These are phyloP conservation scores for Phymastichus coffea DNA, from an alignment of 1,140 invertebrate genomes.

Conservation along the genomic window DNA sequence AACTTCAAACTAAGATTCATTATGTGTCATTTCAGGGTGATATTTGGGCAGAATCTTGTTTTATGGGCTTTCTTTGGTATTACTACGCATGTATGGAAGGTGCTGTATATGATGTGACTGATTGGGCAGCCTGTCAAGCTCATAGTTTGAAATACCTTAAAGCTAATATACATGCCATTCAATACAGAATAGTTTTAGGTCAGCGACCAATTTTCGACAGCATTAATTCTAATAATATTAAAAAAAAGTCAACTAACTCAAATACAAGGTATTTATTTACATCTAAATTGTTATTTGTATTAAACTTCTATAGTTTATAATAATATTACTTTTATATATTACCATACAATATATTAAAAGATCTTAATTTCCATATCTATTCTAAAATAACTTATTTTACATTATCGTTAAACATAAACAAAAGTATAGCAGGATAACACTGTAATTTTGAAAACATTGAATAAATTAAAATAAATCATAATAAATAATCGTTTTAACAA, in stretches of 20 bases:
- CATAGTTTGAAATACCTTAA: slow-evolving; percentile 75
- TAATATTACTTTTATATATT: neutral
- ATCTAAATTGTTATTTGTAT: neutral
- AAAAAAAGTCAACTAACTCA: slow-evolving; percentile 46
- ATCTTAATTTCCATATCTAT: too few relatives aligned
- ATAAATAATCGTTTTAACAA: too few relatives aligned
- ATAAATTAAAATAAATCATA: too few relatives aligned
- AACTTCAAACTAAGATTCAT: too few relatives aligned
- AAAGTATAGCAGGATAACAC: too few relatives aligned
- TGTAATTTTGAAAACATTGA: too few relatives aligned
- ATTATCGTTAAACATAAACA: too few relatives aligned
- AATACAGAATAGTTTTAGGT: slow-evolving; percentile 87
- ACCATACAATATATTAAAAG: too few relatives aligned
- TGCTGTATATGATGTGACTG: slow-evolving; percentile 90
- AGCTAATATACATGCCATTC: slow-evolving; percentile 87
- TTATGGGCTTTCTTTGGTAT: slow-evolving; percentile 86
- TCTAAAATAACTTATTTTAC: too few relatives aligned
- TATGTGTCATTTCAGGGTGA: slow-evolving; percentile 79
- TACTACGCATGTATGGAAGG: slow-evolving; percentile 97
- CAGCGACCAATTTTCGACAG: slow-evolving; percentile 58
- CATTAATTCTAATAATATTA: slow-evolving; percentile 36
- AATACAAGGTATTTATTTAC: slow-evolving; percentile 43
- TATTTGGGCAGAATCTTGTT: slow-evolving; percentile 90
- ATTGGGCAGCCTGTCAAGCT: slow-evolving; percentile 93
- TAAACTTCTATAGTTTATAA: neutral